Percentiles rank a stretch among this genome's conserved stretches.
These are phyloP conservation scores for Diarsia dahlii DNA, from an alignment of 2,888 invertebrate species.

Conservation along the genomic window DNA sequence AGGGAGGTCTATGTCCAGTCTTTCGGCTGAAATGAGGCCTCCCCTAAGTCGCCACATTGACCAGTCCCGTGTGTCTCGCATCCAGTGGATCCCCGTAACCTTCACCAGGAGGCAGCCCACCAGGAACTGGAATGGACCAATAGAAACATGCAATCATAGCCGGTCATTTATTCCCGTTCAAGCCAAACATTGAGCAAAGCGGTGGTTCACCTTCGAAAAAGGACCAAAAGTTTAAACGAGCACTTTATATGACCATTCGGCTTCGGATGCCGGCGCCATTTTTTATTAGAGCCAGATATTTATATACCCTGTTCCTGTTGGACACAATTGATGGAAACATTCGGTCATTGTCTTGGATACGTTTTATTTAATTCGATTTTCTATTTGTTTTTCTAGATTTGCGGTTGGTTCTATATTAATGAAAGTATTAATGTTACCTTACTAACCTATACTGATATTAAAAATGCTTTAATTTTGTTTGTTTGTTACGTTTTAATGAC, in stretches of 20 bases:
- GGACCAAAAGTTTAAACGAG: constrained; percentile 23
- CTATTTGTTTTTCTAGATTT: constrained; percentile 6
- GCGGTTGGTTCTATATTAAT: neutral
- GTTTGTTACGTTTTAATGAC: too few species aligned
- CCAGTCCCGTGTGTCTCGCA: too few species aligned
- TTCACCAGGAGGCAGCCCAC: too few species aligned
- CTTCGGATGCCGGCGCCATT: constrained; percentile 65
- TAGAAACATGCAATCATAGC: neutral
- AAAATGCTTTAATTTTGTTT: too few species aligned
- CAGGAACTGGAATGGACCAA: neutral
- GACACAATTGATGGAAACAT: constrained; percentile 39
- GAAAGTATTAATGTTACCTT: neutral
- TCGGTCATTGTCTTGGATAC: constrained; percentile 37
- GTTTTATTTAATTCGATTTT: constrained; percentile 24
- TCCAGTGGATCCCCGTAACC: too few species aligned
- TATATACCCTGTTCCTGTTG: constrained; percentile 70
- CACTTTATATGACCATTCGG: constrained; percentile 18
- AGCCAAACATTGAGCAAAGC: constrained; percentile 31
- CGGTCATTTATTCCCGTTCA: neutral
- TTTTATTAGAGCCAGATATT: constrained; percentile 77
- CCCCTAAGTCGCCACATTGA: too few species aligned
- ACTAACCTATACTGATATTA: too few species aligned
- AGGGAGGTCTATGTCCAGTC: too few species aligned
- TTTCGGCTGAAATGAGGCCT: too few species aligned
- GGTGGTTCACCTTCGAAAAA: constrained; percentile 44